Evolutionary conservation across 1,140 invertebrate species (phyloP).

Genomic region (Leptonema lineaticorne): DNA sequence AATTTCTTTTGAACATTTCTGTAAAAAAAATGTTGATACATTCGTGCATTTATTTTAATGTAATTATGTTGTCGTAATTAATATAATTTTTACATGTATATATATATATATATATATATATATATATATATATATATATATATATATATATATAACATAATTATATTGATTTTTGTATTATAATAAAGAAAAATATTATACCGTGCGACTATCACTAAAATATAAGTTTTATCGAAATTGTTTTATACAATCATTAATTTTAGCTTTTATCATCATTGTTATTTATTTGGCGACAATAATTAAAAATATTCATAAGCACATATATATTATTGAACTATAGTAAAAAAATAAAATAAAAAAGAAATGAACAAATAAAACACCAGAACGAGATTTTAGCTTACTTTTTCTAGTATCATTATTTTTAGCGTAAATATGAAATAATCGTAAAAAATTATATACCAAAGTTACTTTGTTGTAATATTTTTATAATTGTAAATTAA

Average conservation of each 20-base stretch:
- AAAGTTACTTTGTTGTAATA: slow-evolving; percentile 29
- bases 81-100: too few relatives aligned
- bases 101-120: too few relatives aligned
- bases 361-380: slow-evolving; percentile 6
- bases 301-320: slow-evolving; percentile 6
- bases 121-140: too few relatives aligned
- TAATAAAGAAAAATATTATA: not conserved
- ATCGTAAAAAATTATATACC: slow-evolving; percentile 30
- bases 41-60: too few relatives aligned
- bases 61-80: too few relatives aligned
- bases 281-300: slow-evolving; percentile 22
- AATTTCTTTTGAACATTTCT: too few relatives aligned
- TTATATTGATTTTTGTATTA: not conserved
- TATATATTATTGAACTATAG: too few relatives aligned
- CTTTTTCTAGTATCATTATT: slow-evolving; percentile 17
- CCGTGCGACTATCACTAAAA: not conserved
- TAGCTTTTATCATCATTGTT: slow-evolving; percentile 27
- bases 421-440: slow-evolving; percentile 22
- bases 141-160: too few relatives aligned
- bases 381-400: slow-evolving; percentile 22
- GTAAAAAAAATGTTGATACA: too few relatives aligned
- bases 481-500: slow-evolving; percentile 30
- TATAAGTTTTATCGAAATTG: not conserved
- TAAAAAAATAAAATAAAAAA: too few relatives aligned
- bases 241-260: slow-evolving; percentile 1